Evolutionary conservation across 1,140 invertebrate species (phyloP).

Genomic region (Hyles vespertilio): DNA sequence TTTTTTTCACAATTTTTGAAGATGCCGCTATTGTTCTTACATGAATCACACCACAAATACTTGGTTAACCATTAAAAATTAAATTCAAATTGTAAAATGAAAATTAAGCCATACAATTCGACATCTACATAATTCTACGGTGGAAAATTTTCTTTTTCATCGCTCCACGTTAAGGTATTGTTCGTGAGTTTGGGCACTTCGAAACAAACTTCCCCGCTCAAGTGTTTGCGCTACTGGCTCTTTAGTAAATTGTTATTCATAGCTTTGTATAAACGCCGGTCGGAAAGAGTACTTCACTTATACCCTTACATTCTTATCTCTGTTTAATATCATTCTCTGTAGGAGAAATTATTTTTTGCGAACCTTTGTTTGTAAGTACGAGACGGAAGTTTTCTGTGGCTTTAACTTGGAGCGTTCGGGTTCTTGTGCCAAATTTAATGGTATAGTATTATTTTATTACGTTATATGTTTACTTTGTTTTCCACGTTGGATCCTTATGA

Average conservation of each 20-base stretch:
- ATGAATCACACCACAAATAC: no score
- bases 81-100: no score
- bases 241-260: conserved; percentile 72
- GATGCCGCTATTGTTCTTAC: no score
- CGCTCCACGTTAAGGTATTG: conserved; percentile 53
- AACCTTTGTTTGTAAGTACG: conserved; percentile 24
- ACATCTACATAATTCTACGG: background rate
- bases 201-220: conserved; percentile 65
- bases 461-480: no score
- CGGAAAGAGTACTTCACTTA: conserved; percentile 62
- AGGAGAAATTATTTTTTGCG: conserved; percentile 48
- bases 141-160: conserved; percentile 29
- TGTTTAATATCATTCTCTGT: conserved; percentile 53
- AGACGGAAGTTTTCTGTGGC: conserved; percentile 15
- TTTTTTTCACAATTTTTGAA: no score
- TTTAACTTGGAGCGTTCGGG: background rate
- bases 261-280: conserved; percentile 64
- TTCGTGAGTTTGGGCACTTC: conserved; percentile 67
- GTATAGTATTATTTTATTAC: no score
- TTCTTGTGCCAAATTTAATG: no score
- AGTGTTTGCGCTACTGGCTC: conserved; percentile 66
- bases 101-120: no score
- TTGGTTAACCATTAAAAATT: no score
- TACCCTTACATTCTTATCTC: conserved; percentile 62
- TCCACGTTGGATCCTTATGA: no score